Evolutionary conservation across 1,140 invertebrate genomes (phyloP).

Genomic region (Oreohelix idahoensis): DNA sequence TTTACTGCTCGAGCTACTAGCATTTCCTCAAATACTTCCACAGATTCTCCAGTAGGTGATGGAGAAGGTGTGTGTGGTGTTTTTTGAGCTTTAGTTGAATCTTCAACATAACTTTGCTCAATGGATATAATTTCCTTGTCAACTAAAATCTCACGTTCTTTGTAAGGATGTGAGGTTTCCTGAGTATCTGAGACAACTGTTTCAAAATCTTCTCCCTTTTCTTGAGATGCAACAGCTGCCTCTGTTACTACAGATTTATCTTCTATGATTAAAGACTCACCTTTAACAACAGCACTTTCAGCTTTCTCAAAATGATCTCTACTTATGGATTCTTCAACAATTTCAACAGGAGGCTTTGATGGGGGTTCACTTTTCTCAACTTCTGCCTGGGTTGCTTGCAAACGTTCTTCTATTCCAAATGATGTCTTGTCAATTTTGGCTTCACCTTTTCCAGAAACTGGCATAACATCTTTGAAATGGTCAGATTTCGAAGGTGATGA

Average conservation of each 20-base stretch:
- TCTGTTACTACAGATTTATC: background rate
- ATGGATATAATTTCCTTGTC: background rate
- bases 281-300: background rate
- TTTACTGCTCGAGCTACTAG: background rate
- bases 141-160: background rate
- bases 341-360: background rate
- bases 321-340: background rate
- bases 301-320: background rate
- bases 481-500: background rate
- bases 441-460: background rate
- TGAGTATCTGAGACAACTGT: background rate
- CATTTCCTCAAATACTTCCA: background rate
- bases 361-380: background rate
- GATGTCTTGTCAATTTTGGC: background rate
- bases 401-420: background rate
- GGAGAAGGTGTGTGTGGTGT: background rate
- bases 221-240: background rate
- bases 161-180: background rate
- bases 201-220: conserved; percentile 24
- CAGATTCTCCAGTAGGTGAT: background rate
- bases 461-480: background rate
- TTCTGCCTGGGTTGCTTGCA: background rate
- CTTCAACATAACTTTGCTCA: background rate
- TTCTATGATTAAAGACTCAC: background rate
- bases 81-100: background rate